These are phyloP conservation scores for Drosophila sulfurigaster DNA, from an alignment of 1,140 invertebrate species.

Conservation along the genomic window DNA sequence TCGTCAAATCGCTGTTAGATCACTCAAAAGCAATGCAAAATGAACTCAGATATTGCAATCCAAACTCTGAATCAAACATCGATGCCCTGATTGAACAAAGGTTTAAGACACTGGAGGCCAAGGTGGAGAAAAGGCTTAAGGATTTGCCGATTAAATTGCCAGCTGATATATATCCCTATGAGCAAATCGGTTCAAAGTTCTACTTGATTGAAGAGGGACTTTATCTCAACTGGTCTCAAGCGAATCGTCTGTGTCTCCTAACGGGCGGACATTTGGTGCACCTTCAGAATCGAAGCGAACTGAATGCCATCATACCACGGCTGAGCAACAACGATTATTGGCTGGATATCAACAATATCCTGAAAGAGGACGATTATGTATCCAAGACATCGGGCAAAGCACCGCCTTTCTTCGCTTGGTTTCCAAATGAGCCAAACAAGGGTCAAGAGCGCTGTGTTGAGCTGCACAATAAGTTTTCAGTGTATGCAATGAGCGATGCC, in stretches of 20 bases:
- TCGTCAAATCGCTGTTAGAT: neutral
- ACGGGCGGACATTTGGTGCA: neutral
- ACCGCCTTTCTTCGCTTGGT: neutral
- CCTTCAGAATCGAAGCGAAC: neutral
- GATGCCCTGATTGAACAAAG: neutral
- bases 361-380: neutral
- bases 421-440: neutral
- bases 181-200: neutral
- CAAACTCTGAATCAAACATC: neutral
- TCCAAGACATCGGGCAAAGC: neutral
- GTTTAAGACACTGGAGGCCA: neutral
- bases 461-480: neutral
- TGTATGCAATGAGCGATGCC: conserved; percentile 8
- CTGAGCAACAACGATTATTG: neutral
- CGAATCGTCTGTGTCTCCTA: neutral
- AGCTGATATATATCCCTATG: conserved; percentile 3
- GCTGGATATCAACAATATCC: neutral
- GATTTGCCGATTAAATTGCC: neutral
- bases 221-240: neutral
- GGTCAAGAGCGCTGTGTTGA: neutral
- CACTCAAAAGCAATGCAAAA: neutral
- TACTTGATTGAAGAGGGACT: neutral
- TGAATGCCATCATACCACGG: conserved; percentile 23
- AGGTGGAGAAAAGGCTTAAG: neutral
- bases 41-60: neutral